Base-by-base conservation (phyloP, 1,140 invertebrate genomes). In the Scylla paramamosain region DNA sequence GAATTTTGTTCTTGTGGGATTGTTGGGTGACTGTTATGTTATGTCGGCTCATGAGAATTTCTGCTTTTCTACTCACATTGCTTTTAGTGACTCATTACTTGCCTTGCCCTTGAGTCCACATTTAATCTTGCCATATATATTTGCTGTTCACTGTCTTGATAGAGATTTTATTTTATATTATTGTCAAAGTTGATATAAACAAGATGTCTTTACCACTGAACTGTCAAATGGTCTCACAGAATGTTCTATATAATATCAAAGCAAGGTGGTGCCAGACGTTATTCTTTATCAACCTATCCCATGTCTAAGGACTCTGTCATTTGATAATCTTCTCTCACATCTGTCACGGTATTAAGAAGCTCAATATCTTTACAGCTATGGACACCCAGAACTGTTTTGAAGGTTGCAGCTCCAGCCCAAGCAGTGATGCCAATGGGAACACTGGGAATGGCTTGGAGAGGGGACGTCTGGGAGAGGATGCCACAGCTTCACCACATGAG, bases 311-410 rank as follows among this genome's bases (percentile, higher is more conserved):
- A 12, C 12, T 59, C 12, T 59, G 52, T 59, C 10, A 59, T 3
- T 20, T 20, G 12, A 14, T 59, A 20, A 3, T 59, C 52, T 20
- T 20, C 52, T 59, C 52, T 20, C 52, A 59, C 52, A 2, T 20
- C 52, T 59, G 52, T 39, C 52, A 59, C 0, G 52, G 52, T 12
- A 20, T 59, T 59, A 59, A 59, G 52, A 59, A 59, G 52, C 8
- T n/a, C 25, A n/a, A 7, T 29, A n/a, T 45, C 52, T 48, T 28
- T n/a, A 2, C 94, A 95, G 94, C 94, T 39, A 48, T 95, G 25
- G 94, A 95, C 77, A 82, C 91, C 20, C 94, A 95, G 45, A 95
- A 95, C 84, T 95, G 94, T n/a, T 95, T 95, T 46, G 94, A 95
- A 48, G 94, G 94, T 28, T 95, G 94, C 84, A 95, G 91, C 84